Evolutionary conservation across 2,888 invertebrate species (phyloP).

Genomic region (Sepiola atlantica): DNA sequence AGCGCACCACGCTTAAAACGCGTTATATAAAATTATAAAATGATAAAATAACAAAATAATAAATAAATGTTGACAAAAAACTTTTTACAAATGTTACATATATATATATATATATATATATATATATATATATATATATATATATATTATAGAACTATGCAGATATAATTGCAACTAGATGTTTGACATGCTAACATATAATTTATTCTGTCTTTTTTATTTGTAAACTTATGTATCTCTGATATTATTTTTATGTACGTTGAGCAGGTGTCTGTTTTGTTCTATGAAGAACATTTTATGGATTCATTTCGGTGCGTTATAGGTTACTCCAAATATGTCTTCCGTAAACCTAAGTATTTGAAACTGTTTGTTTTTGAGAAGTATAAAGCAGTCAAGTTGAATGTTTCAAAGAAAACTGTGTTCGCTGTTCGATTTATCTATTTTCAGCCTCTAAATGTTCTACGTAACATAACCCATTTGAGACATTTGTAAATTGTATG

Average conservation of each 20-base stretch:
- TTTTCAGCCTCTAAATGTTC: not conserved
- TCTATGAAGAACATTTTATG: not conserved
- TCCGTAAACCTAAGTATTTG: not conserved
- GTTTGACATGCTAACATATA: not conserved
- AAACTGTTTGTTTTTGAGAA: not conserved
- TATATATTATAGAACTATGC: not conserved
- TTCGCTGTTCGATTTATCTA: not conserved
- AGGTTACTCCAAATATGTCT: not conserved
- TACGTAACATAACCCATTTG: not conserved
- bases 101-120: not conserved
- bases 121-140: not conserved
- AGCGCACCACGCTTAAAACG: too few relatives aligned
- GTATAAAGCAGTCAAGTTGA: not conserved
- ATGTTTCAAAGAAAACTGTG: not conserved
- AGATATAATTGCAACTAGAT: not conserved
- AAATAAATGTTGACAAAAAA: too few relatives aligned
- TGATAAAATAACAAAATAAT: too few relatives aligned
- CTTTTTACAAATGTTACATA: too few relatives aligned
- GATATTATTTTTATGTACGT: not conserved
- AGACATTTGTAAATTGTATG: not conserved
- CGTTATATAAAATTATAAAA: too few relatives aligned
- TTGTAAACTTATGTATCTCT: not conserved
- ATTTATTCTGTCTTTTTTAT: not conserved
- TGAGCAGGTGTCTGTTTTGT: not conserved
- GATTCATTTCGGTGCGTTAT: not conserved